Evolutionary conservation across 2,797 vertebrate genomes (phyloP).

Genomic region (Phoebastria nigripes): DNA sequence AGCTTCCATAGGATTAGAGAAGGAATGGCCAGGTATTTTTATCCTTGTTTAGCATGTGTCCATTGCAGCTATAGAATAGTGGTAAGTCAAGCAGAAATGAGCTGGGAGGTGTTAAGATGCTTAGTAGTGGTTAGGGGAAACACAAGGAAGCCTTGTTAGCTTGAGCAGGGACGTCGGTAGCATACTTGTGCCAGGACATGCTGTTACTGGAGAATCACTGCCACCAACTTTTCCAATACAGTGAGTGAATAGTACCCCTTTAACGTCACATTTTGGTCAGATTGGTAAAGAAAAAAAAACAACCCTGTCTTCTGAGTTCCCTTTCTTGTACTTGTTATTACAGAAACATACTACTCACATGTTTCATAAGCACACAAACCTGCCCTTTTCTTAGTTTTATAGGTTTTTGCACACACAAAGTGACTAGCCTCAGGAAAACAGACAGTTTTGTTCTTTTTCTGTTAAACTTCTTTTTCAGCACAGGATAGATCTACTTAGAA

Average conservation of each 20-base stretch:
- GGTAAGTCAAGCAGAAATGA: not conserved
- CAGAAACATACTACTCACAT: not conserved
- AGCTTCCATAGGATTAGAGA: not conserved
- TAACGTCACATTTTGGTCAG: not conserved
- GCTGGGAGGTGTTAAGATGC: not conserved
- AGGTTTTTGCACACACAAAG: not conserved
- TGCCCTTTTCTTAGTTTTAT: not conserved
- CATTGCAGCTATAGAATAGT: rapidly evolving
- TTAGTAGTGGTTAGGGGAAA: not conserved
- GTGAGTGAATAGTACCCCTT: not conserved
- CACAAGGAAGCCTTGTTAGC: not conserved
- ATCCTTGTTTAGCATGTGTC: not conserved
- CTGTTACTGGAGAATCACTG: not conserved
- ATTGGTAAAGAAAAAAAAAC: not conserved
- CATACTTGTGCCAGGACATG: not conserved
- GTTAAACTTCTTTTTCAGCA: not conserved
- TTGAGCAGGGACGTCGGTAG: not conserved
- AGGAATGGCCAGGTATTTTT: not conserved
- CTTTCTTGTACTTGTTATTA: not conserved
- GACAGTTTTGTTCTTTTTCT: not conserved
- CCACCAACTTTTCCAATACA: not conserved
- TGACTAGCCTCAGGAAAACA: not conserved
- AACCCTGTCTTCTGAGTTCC: not conserved
- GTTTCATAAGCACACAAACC: not conserved
- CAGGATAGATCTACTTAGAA: not conserved